Evolutionary conservation across 2,888 invertebrate genomes (phyloP).

Genomic region (Dilophus febrilis): DNA sequence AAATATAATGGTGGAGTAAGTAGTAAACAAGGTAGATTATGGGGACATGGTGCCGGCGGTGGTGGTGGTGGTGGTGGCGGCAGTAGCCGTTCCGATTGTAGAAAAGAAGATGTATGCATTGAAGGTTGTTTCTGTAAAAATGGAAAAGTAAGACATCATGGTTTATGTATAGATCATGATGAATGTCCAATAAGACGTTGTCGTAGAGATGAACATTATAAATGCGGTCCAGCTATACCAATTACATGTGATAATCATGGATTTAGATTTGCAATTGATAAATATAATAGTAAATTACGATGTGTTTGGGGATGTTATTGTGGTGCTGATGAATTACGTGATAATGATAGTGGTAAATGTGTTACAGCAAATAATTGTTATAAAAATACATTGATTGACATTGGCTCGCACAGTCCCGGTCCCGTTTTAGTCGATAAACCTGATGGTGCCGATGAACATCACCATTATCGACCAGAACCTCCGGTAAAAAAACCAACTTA

Average conservation of each 20-base stretch:
- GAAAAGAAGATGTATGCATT: neutral
- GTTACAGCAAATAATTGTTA: neutral
- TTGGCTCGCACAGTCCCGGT: too few species aligned
- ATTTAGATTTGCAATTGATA: too few species aligned
- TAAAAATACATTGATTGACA: neutral
- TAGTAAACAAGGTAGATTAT: too few species aligned
- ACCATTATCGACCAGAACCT: too few species aligned
- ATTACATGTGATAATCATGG: constrained; percentile 1
- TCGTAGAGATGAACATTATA: too few species aligned
- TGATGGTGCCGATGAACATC: too few species aligned
- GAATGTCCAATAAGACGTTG: too few species aligned
- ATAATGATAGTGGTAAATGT: constrained; percentile 1
- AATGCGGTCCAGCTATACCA: constrained; percentile 2
- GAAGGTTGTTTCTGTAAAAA: constrained; percentile 1
- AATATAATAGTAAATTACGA: too few species aligned
- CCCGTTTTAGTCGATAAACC: too few species aligned
- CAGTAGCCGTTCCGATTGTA: neutral
- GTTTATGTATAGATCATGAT: too few species aligned
- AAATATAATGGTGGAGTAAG: neutral
- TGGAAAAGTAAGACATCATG: neutral
- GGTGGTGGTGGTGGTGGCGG: too few species aligned
- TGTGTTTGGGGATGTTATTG: constrained; percentile 3
- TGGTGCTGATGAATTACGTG: neutral
- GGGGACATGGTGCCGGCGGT: neutral
- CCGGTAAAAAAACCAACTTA: too few species aligned